Base-by-base conservation (phyloP, 2,113 vertebrate genomes). In the Aptenodytes patagonicus region DNA sequence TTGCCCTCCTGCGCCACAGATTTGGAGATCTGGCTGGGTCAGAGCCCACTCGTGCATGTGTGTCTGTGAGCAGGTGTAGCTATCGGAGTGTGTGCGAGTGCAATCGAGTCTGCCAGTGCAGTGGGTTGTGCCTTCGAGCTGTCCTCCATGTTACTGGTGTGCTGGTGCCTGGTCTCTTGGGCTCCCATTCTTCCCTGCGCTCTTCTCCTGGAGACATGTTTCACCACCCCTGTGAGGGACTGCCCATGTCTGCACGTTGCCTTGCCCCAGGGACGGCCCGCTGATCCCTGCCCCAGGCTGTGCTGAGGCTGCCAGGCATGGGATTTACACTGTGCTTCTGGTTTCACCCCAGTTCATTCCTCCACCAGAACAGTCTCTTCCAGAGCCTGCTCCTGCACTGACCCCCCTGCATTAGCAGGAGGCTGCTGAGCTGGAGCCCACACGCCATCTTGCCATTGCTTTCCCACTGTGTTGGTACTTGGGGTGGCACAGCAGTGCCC, bases 131-230 rank as follows among this genome's bases (percentile, higher is more conserved):
- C 52, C 46, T 64, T n/a, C 2, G 0, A 51, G 36, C 26, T 42
- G 18, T 34, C 20, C 25, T 68, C 44, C 28, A 13, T 0, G 0
- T n/a, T 21, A 38, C 28, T 0, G 1, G 16, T 0, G 0, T n/a
- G 13, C 31, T 61, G 46, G 13, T 73, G 42, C n/a, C 22, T 34
- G 28, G 22, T 21, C 38, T 10, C 19, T n/a, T 20, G 55, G 11
- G 17, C 20, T 76, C 28, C 40, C 19, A 8, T 40, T 62, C 25
- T 24, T 70, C 29, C 44, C 34, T 24, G 44, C 0, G 0, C 10
- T 22, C 21, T 42, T 46, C 44, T 46, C 20, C 47, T 32, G 58
- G 38, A 24, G 17, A 64, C 9, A 4, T 29, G 18, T 22, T 66
- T 60, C 40, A 14, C n/a, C 34, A 12, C 6, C 10, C 13, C 38